Evolutionary conservation across 1,140 invertebrate species (phyloP), one percentile per base, ranked within the genome.

Genomic region (Pteromalus puparum): DNA sequence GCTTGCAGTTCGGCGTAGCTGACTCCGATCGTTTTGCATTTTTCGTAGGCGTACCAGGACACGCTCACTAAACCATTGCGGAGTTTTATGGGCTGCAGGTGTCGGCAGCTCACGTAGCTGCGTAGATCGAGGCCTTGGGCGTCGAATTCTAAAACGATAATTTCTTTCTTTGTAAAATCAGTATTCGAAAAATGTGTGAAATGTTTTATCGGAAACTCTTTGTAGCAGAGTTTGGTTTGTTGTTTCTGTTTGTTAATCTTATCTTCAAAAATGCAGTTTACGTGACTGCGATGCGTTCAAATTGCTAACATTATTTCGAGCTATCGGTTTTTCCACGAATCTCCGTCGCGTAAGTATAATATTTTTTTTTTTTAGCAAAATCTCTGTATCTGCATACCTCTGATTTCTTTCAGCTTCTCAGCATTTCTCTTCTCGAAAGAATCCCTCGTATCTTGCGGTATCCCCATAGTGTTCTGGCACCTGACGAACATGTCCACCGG

Each of bases 351-450:
- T 2, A 34, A 34, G 6, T 1, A 2, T 2, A 34, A 34, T 34
- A 2, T 34, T 34, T 34, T 34, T 5, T n/a, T n/a, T n/a, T n/a
- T n/a, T n/a, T n/a, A n/a, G n/a, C n/a, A n/a, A n/a, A 34, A 5
- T 5, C 34, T 34, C 34, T 5, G 6, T 34, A 42, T 42, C 3
- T 15, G 18, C 3, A 68, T 38, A 82, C 81, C 81, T 77, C 81
- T 68, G 13, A 26, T 21, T 26, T n/a, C 61, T 26, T 24, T 68
- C 38, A 83, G 10, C 21, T 73, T 18, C n/a, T 61, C 12, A 0
- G 82, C 82, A 7, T 84, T 13, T 61, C 38, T 61, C 28, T 79
- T 84, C 12, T 84, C 82, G 28, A 73, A 79, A 4, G 9, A 2
- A 12, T 84, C 82, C 4, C 75, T 6, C 1, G 61, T 18, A 13